Conservation (phyloP, 2,888 invertebrate species). For the Lucinisca nassula region DNA sequence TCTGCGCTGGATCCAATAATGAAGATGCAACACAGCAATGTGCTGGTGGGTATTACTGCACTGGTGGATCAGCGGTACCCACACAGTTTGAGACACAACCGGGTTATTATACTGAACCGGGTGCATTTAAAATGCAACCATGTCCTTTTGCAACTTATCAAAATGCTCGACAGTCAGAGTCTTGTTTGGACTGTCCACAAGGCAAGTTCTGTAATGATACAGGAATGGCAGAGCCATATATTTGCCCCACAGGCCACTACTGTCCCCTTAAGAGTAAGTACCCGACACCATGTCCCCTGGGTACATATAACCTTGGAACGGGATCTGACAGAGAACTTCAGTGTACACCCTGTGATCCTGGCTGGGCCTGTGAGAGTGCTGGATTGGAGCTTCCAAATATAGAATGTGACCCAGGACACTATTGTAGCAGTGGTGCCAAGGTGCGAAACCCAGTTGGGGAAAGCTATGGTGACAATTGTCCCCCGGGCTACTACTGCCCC, state of each 20-base stretch:
- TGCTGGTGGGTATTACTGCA: conserved; percentile 86
- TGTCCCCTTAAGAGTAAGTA: conserved; percentile 83
- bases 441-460: conserved; percentile 73
- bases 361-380: conserved; percentile 83
- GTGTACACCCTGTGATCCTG: conserved; percentile 82
- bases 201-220: conserved; percentile 86
- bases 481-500: conserved; percentile 85
- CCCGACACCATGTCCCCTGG: conserved; percentile 85
- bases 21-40: conserved; percentile 82
- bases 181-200: conserved; percentile 84
- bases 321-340: conserved; percentile 79
- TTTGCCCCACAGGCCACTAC: conserved; percentile 85
- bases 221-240: conserved; percentile 76
- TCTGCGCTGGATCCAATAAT: conserved; percentile 85
- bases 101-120: conserved; percentile 84
- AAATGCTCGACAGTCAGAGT: conserved; percentile 75
- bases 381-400: conserved; percentile 80
- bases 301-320: conserved; percentile 79
- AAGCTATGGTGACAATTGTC: conserved; percentile 83
- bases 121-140: conserved; percentile 85
- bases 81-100: conserved; percentile 83
- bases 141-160: conserved; percentile 85
- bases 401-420: conserved; percentile 83
- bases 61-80: conserved; percentile 84
- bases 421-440: conserved; percentile 80